Conservation (phyloP, 1,140 invertebrate species). For the Batillaria attramentaria region DNA sequence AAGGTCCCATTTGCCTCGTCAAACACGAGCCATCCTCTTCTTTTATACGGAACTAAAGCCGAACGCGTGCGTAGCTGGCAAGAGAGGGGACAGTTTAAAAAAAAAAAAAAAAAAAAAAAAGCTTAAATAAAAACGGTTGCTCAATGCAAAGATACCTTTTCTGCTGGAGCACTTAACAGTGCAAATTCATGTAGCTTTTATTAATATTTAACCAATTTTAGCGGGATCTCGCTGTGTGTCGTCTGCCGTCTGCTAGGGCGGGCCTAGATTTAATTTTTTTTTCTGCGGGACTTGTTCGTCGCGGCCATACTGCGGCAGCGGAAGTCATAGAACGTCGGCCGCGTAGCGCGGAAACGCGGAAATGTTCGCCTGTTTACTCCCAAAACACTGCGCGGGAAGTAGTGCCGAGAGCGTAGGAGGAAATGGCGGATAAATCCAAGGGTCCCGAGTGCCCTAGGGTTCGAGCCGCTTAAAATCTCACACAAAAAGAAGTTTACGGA, state of each 20-base stretch:
- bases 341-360: constrained; percentile 1
- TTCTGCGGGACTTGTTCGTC: no score
- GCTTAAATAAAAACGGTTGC: neutral
- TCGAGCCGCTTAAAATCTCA: no score
- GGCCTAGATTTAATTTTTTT: no score
- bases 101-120: no score
- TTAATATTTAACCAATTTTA: neutral
- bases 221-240: no score
- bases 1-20: neutral
- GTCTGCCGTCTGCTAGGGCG: no score
- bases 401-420: constrained; percentile 9
- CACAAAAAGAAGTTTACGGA: no score
- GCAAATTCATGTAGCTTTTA: constrained; percentile 8
- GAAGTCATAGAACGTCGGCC: neutral
- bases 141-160: neutral
- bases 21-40: neutral
- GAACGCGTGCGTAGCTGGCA: neutral
- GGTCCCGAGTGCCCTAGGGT: no score
- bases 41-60: neutral
- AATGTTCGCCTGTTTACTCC: constrained; percentile 4
- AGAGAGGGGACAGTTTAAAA: no score
- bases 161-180: neutral
- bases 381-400: constrained; percentile 5
- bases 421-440: constrained; percentile 14
- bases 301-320: no score